Base-by-base conservation (phyloP, 2,797 vertebrate genomes). In the Chrysocyon brachyurus region DNA sequence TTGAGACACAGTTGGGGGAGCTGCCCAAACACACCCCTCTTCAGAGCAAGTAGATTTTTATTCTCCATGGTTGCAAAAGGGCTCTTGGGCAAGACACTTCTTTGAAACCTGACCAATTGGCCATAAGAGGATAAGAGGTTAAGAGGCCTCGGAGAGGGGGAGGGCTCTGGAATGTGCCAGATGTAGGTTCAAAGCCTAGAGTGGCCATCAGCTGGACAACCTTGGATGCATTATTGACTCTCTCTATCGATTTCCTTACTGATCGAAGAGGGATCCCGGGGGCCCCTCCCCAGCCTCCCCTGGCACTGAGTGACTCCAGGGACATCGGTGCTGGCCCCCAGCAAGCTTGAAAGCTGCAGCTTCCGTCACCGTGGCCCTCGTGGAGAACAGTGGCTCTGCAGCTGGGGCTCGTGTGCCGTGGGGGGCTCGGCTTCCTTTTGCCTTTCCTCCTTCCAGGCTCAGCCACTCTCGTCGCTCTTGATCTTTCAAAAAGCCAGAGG, bases 71-170 rank as follows among this genome's bases (percentile, higher is more conserved):
- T 63, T 91, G 40, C 77, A 61, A 75, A 88, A 75, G 91, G 1
- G 56, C 85, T 92, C 68, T 83, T 46, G 12, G 22, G 68, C 88
- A 91, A 96, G 22, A 56, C 2, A 11, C 68, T 75, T 75, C 68
- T 95, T 78, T 97, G 77, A 93, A 95, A 63, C n/a, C 49, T 73
- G 31, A 85, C 64, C 28, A 73, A 4, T 11, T 91, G 61, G 56
- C 26, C 0, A 5, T 40, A 28, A 40, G 7, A n/a, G 54, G 54
- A 52, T 54, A 64, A 61, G 49, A 46, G 59, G 49, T 57, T 49
- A 81, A 61, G 54, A 92, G 56, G 28, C 75, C 64, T 77, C 56
- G 1, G 12, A 64, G 6, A n/a, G 31, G 19, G 86, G 54, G 56
- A 56, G 21, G n/a, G 36, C 22, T 56, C 75, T 28, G 21, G 68